A percentile compares a stretch with the other conserved stretches of the same genome.
Conservation (phyloP, 1,140 invertebrate genomes). For the Drosophila sechellia region DNA sequence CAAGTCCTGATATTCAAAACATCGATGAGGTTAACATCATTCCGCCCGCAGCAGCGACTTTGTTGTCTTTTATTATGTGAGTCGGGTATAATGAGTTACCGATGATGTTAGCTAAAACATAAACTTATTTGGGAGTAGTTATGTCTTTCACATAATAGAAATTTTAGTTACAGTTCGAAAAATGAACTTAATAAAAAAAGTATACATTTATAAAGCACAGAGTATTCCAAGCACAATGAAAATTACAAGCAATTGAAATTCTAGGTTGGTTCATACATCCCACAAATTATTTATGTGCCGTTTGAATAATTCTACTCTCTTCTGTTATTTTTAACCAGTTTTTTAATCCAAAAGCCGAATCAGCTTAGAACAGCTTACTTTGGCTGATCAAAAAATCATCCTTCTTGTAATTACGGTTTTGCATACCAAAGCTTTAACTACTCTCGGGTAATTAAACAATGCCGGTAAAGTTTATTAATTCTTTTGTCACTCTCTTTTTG, state of each 20-base stretch:
- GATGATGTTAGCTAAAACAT: constrained; percentile 4
- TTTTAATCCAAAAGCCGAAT: no score
- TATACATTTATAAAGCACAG: no score
- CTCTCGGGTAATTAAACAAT: constrained; percentile 39
- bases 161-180: not conserved
- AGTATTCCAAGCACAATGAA: no score
- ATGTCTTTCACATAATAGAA: not conserved
- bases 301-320: no score
- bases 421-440: constrained; percentile 25
- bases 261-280: no score
- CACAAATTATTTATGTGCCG: no score
- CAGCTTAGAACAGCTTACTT: not conserved
- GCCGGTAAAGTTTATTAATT: constrained; percentile 47
- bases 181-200: no score
- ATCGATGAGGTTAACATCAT: constrained; percentile 22
- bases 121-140: not conserved
- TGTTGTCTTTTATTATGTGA: constrained; percentile 9
- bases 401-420: constrained; percentile 21
- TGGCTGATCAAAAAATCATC: constrained; percentile 5
- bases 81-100: constrained; percentile 16
- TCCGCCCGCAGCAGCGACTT: not conserved
- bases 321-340: no score
- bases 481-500: constrained; percentile 28
- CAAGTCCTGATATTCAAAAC: constrained; percentile 28
- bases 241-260: no score